phyloP scores from a whole-genome alignment of 2,797 vertebrate species.

The Trachops cirrhosus region DNA sequence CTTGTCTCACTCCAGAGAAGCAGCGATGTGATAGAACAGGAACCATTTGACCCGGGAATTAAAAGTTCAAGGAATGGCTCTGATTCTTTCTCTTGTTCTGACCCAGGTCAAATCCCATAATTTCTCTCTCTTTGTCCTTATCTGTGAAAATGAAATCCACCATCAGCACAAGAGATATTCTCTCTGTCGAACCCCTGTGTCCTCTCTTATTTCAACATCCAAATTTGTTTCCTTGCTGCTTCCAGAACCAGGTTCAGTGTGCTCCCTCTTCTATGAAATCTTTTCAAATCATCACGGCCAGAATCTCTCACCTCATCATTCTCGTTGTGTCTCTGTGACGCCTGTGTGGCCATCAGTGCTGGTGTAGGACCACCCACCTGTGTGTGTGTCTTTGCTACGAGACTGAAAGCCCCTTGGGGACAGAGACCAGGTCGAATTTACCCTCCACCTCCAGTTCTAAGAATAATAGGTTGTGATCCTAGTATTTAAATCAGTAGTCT shows the following conservation, averaged over 20 bases:
- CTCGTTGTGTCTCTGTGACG: background rate
- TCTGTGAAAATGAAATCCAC: background rate
- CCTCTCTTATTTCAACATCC: background rate
- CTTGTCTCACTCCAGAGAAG: background rate
- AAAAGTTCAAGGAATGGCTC: background rate
- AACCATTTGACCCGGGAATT: background rate
- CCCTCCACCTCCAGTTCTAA: background rate
- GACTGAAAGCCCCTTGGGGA: conserved; percentile 39
- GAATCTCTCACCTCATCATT: background rate
- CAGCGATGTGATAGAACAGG: background rate
- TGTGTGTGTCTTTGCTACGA: background rate
- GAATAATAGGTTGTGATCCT: background rate
- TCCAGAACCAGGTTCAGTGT: background rate
- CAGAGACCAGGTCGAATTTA: conserved; percentile 9
- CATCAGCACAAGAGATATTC: background rate
- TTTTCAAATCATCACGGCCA: background rate
- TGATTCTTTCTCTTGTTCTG: background rate
- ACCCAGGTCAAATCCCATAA: background rate
- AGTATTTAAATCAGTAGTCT: background rate
- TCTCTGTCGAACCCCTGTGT: background rate
- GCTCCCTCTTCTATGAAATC: background rate
- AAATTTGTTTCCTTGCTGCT: background rate
- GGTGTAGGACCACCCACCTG: background rate
- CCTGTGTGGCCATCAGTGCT: background rate
- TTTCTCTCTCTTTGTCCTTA: background rate